A percentile compares a stretch with the other conserved stretches of the same genome.
These are phyloP conservation scores for Hypanus sabinus DNA, from an alignment of 2,113 vertebrate species.

Conservation along the genomic window DNA sequence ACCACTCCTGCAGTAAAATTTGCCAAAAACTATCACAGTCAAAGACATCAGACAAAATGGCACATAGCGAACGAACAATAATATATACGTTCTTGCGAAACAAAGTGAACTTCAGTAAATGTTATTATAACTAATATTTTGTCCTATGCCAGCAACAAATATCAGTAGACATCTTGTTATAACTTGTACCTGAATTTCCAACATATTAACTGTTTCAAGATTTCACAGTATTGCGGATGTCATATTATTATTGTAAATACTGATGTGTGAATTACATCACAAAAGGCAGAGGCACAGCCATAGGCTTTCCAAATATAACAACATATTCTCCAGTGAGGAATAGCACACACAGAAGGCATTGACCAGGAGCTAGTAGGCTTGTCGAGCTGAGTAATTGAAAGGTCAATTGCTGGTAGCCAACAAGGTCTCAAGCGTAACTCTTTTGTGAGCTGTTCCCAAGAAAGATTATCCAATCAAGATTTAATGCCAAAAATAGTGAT, in stretches of 20 bases:
- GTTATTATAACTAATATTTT: no score
- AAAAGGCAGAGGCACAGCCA: not conserved
- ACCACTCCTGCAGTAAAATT: no score
- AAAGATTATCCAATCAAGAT: not conserved
- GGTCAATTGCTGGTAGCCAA: not conserved
- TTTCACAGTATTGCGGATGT: not conserved
- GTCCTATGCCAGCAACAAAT: not conserved
- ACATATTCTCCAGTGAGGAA: not conserved
- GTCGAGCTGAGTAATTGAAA: not conserved
- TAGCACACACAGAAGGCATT: not conserved
- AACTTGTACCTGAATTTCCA: not conserved
- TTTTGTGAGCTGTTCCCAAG: not conserved
- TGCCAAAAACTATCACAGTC: no score
- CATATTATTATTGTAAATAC: slow-evolving; percentile 6
- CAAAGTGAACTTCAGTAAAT: no score
- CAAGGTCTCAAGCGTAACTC: not conserved
- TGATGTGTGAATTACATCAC: not conserved
- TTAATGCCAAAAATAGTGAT: not conserved
- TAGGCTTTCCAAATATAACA: not conserved
- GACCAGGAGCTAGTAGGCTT: not conserved
- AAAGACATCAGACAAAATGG: no score
- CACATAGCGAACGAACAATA: not conserved
- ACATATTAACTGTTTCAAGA: not conserved
- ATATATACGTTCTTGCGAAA: not conserved
- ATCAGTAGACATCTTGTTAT: not conserved